Evolutionary conservation across 2,888 invertebrate species (phyloP).

Genomic region (Campopleginae sp.): DNA sequence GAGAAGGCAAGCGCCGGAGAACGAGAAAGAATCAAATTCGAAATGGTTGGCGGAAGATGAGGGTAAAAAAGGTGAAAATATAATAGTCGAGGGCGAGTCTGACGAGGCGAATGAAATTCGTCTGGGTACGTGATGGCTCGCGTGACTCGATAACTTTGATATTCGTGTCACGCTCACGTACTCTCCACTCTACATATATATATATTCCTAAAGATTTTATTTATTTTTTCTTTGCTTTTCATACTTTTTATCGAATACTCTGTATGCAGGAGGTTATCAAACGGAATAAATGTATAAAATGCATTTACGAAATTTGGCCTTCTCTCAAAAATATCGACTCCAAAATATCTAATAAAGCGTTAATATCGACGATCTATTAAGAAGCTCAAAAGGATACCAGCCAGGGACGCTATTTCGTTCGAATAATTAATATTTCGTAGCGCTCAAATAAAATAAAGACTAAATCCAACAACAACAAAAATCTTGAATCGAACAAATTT

Average conservation of each 20-base stretch:
- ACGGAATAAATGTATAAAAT: not conserved
- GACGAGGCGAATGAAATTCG: constrained; percentile 68
- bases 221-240: constrained; percentile 31
- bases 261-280: constrained; percentile 11
- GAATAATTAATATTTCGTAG: too few species aligned
- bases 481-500: not conserved
- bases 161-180: constrained; percentile 71
- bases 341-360: constrained; percentile 4
- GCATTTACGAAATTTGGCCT: constrained; percentile 5
- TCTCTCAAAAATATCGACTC: not conserved
- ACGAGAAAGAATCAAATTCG: constrained; percentile 13
- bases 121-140: constrained; percentile 69
- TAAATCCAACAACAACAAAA: not conserved
- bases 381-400: not conserved
- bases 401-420: too few species aligned
- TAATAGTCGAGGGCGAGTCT: constrained; percentile 46
- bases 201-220: constrained; percentile 57
- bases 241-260: constrained; percentile 28
- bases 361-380: not conserved
- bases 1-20: not conserved
- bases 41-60: constrained; percentile 45
- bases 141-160: constrained; percentile 71
- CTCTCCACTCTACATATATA: constrained; percentile 18
- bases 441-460: too few species aligned
- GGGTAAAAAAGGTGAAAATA: constrained; percentile 26